phyloP scores from a whole-genome alignment of 1,140 invertebrate species.

The Apis dorsata region DNA sequence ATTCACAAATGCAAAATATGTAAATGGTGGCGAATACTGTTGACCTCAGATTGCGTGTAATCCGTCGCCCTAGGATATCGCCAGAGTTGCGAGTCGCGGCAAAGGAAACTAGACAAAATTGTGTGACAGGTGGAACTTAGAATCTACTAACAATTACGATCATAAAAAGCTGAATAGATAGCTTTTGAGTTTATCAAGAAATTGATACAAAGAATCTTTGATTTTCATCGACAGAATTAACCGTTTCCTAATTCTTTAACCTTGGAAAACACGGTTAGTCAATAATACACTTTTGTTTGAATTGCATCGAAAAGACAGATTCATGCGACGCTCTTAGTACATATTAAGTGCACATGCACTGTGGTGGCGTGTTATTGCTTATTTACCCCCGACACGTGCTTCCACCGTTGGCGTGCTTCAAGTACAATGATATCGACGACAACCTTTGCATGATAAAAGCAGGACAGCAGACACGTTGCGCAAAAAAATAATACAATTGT shows the following conservation, averaged over 20 bases:
- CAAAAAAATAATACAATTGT: neutral
- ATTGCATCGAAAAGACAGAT: neutral
- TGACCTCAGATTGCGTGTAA: slow-evolving; percentile 3
- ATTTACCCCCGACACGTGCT: slow-evolving; percentile 67
- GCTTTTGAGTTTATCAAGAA: neutral
- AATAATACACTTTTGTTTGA: neutral
- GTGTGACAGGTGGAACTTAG: slow-evolving; percentile 62
- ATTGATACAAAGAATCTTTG: neutral
- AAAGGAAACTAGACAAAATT: slow-evolving; percentile 58
- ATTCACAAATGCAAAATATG: neutral
- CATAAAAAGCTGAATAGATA: neutral
- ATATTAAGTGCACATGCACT: slow-evolving; percentile 66
- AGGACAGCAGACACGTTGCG: slow-evolving; percentile 7
- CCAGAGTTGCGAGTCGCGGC: slow-evolving; percentile 30
- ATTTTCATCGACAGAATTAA: too few species aligned
- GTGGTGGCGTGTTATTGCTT: slow-evolving; percentile 57
- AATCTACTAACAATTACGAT: slow-evolving; percentile 27
- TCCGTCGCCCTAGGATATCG: slow-evolving; percentile 9
- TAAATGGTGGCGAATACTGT: slow-evolving; percentile 22
- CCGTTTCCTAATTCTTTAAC: neutral
- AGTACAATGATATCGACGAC: slow-evolving; percentile 49
- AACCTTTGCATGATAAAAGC: slow-evolving; percentile 26
- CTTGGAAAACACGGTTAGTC: slow-evolving; percentile 12
- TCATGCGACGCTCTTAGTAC: slow-evolving; percentile 46
- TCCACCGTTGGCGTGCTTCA: slow-evolving; percentile 33